Evolutionary conservation across 2,113 vertebrate species (phyloP), one percentile per base, ranked within the genome.

Genomic region (Callaeas wilsoni): DNA sequence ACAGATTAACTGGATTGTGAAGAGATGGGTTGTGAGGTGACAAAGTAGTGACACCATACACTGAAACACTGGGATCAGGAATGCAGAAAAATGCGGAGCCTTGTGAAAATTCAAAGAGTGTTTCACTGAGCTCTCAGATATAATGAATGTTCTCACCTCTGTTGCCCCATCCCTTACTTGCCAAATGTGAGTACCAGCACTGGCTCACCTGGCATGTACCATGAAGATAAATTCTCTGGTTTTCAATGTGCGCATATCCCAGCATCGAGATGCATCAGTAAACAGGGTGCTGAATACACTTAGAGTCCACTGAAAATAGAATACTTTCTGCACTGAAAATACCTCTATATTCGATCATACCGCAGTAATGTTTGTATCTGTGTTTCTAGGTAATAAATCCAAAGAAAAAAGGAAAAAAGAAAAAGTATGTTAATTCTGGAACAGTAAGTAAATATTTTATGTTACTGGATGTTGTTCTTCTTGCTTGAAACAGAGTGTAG

Each of bases 371-470:
- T 49, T 94, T 96, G 17, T 68, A 14, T 96, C 63, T 97, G 8
- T 65, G 73, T 89, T 97, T 97, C 57, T 85, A 99, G 99, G 99
- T 99, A 97, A 97, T 99, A 97, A 99, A 99, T 98, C 98, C 98
- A 89, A 99, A 99, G 98, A 99, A 99, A 97, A 99, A 99, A 97
- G 98, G 97, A 62, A 99, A 98, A 98, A 99, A 99, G 98, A 99
- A 99, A 98, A 99, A 99, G 89, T 99, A 99, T 44, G 95, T 98
- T 83, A 99, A 99, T 98, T 99, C 99, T 95, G 99, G 99, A 98
- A 99, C 99, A 94, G 99, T 99, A 98, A 98, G 99, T 99, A 87
- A 60, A 93, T 79, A 74, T 86, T 96, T 94, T 90, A 70, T 93
- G 6, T 70, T 94, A 44, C 60, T 82, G 19, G 12, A 25, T 90